Percentiles rank a stretch among this genome's conserved stretches.
phyloP scores from a whole-genome alignment of 2,113 vertebrate species.

The Hyperoodon ampullatus region DNA sequence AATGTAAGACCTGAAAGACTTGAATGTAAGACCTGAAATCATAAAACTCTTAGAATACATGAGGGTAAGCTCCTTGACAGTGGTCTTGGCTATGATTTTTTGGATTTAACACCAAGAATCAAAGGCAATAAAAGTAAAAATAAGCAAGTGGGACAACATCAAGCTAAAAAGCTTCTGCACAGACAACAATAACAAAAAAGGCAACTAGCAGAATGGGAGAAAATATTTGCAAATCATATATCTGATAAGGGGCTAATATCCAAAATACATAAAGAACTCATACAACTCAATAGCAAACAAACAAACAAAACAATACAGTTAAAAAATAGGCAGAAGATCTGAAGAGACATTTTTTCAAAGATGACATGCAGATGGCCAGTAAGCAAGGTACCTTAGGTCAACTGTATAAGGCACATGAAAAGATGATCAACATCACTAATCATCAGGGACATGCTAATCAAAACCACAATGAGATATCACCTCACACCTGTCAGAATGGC shows the following conservation, averaged over 20 bases:
- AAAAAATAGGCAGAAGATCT: not conserved
- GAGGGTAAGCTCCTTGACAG: not conserved
- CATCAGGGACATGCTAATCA: not conserved
- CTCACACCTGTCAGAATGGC: not conserved
- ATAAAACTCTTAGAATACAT: not conserved
- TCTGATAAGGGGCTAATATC: not conserved
- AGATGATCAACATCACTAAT: not conserved
- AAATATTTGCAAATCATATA: not conserved
- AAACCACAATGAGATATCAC: not conserved
- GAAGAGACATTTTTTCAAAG: not conserved
- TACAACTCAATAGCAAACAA: not conserved
- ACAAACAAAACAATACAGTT: not conserved
- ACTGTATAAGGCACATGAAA: not conserved
- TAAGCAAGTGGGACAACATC: not conserved
- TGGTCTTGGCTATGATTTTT: not conserved
- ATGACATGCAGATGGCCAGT: not conserved
- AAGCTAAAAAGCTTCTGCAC: not conserved
- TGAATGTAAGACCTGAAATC: not conserved
- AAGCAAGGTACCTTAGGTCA: not conserved
- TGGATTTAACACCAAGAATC: not conserved
- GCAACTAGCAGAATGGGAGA: not conserved
- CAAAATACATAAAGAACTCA: not conserved
- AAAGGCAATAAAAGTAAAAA: conserved; percentile 1
- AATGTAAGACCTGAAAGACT: not conserved
- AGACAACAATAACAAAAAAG: not conserved